These are phyloP conservation scores for Caenorhabditis angaria DNA, from an alignment of 2,888 invertebrate species.

Conservation along the genomic window DNA sequence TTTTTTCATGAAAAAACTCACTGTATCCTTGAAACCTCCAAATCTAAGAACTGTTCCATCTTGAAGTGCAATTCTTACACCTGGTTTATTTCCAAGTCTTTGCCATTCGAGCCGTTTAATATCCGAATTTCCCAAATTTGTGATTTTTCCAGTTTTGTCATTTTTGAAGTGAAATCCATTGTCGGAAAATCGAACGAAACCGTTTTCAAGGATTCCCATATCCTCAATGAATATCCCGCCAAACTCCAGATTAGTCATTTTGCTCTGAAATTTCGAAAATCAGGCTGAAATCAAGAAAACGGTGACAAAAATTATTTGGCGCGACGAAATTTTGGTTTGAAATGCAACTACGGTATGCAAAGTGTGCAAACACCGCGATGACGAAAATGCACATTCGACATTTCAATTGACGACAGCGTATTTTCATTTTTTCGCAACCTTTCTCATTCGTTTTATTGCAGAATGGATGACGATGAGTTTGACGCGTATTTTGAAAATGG, in stretches of 20 bases:
- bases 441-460: not conserved
- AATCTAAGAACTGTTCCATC: slow-evolving; percentile 90
- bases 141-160: slow-evolving; percentile 90
- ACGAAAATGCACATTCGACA: not conserved
- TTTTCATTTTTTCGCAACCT: slow-evolving; percentile 2
- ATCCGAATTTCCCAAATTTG: slow-evolving; percentile 81
- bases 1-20: slow-evolving; percentile 24
- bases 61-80: slow-evolving; percentile 86
- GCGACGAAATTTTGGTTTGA: no score
- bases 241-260: slow-evolving; percentile 51
- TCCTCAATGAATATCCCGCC: slow-evolving; percentile 61
- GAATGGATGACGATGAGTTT: slow-evolving; percentile 7
- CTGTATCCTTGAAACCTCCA: slow-evolving; percentile 85
- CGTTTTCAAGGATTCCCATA: slow-evolving; percentile 74
- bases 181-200: slow-evolving; percentile 89
- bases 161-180: slow-evolving; percentile 91
- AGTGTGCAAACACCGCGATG: not conserved
- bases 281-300: no score
- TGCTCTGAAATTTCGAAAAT: not conserved
- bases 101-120: slow-evolving; percentile 91
- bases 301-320: no score
- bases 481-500: slow-evolving; percentile 15
- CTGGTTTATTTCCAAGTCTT: slow-evolving; percentile 88
- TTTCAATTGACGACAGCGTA: not conserved
- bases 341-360: not conserved